Percentiles rank a stretch among this genome's conserved stretches.
These are phyloP conservation scores for Etheostoma nigrum DNA, from an alignment of 2,797 vertebrate species.

Conservation along the genomic window DNA sequence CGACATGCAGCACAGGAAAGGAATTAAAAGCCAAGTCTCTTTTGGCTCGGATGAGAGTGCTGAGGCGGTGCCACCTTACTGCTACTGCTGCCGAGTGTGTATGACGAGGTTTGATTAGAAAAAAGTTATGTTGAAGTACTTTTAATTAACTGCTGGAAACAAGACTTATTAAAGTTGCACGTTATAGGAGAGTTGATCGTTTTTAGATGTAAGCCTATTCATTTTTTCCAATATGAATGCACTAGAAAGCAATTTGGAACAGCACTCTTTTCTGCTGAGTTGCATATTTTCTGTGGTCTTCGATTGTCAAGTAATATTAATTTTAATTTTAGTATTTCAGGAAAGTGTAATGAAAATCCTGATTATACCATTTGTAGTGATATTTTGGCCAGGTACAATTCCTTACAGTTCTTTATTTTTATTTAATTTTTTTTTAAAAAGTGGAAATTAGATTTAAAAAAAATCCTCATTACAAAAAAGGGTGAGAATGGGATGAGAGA, in stretches of 20 bases:
- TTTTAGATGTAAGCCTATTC: neutral
- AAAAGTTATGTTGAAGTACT: constrained; percentile 13
- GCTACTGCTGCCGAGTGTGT: neutral
- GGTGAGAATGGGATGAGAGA: too few species aligned
- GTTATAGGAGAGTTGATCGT: neutral
- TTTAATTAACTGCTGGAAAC: constrained; percentile 41
- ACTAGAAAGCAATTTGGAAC: neutral
- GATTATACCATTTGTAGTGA: too few species aligned
- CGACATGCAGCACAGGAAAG: constrained; percentile 7
- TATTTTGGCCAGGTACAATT: too few species aligned
- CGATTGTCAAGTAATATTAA: neutral
- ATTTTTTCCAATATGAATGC: neutral
- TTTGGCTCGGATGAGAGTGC: constrained; percentile 23
- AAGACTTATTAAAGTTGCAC: constrained; percentile 2
- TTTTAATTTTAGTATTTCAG: too few species aligned
- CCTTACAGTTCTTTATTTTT: too few species aligned
- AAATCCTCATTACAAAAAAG: too few species aligned
- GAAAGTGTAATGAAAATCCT: too few species aligned
- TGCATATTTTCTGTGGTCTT: neutral
- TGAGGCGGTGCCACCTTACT: constrained; percentile 38
- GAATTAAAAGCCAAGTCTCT: constrained; percentile 32
- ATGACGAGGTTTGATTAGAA: constrained; percentile 18
- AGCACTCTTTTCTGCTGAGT: neutral
- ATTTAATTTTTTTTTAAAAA: too few species aligned
- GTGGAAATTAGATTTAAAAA: too few species aligned